Conservation (phyloP, 2,888 invertebrate genomes). For the Drosophila leonis region DNA sequence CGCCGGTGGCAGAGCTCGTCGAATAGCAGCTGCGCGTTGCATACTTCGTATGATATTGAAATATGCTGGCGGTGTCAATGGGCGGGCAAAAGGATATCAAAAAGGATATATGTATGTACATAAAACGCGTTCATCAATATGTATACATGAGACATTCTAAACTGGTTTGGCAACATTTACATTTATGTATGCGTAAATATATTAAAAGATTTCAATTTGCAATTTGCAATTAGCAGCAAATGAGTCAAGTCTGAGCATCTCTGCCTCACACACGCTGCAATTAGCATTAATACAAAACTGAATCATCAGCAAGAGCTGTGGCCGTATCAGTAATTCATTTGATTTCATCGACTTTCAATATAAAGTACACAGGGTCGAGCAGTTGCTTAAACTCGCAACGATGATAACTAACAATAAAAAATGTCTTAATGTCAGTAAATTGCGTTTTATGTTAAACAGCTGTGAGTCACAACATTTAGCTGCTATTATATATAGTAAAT, state of each 20-base stretch:
- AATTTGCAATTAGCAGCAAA: slow-evolving; percentile 14
- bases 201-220: slow-evolving; percentile 16
- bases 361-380: slow-evolving; percentile 5
- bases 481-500: not conserved
- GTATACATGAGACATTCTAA: not conserved
- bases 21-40: slow-evolving; percentile 58
- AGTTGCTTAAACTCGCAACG: slow-evolving; percentile 1
- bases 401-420: slow-evolving; percentile 21
- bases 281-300: slow-evolving; percentile 39
- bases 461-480: slow-evolving; percentile 31
- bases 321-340: slow-evolving; percentile 8
- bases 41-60: slow-evolving; percentile 31
- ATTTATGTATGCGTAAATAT: not conserved
- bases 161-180: not conserved
- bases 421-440: slow-evolving; percentile 29
- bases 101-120: slow-evolving; percentile 1
- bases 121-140: slow-evolving; percentile 30
- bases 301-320: slow-evolving; percentile 17
- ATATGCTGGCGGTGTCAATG: slow-evolving; percentile 26
- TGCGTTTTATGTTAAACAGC: slow-evolving; percentile 34
- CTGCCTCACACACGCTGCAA: slow-evolving; percentile 20
- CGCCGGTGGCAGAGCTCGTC: slow-evolving; percentile 21
- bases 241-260: slow-evolving; percentile 21
- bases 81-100: slow-evolving; percentile 13
- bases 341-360: slow-evolving; percentile 11